Base-by-base conservation (phyloP, 35 echinoderm and acorn worm species). In the Apostichopus californicus region DNA sequence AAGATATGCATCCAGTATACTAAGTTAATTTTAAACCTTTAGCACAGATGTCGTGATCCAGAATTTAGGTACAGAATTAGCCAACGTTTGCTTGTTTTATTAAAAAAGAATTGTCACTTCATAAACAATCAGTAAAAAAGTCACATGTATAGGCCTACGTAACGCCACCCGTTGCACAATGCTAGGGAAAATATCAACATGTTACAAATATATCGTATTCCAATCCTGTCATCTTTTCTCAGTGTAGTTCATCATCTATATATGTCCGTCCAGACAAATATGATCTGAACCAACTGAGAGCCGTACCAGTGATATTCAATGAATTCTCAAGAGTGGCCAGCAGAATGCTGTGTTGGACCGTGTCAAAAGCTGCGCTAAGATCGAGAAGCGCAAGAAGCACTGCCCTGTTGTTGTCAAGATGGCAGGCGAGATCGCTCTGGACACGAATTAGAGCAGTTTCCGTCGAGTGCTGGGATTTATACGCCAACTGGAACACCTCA, bases 381-480 rank as follows among this genome's bases (percentile, higher is more conserved):
- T 22, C 14, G 21, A 75, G 71, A 22, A 14, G 71, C 71, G 71
- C 71, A 22, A 75, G 71, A 21, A 73, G 21, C 71, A 1, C 71
- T 73, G 71, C 71, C 71, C 71, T 73, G 71, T 73, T 73, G 71
- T 73, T 73, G 71, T 73, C 71, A 73, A 73, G 71, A 73, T 73
- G 71, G 13, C 71, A 73, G 71, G 71, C 71, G 21, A 73, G 71
- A 73, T 73, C 71, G 71, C 71, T 73, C 71, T 73, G 71, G 71
- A 73, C 71, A 73, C 71, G 71, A 73, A 73, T 73, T 73, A 73
- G 71, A 73, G 71, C 13, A 73, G 71, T 73, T 73, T 73, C 71
- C 71, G 28, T 2, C 28, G 1, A 34, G 71, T 73, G 2, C 71
- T 73, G 71, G 71, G 71, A 73, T 73, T 73, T 1, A 21, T 73